A percentile compares a stretch with the other conserved stretches of the same genome.
Conservation (phyloP, 1,140 invertebrate species). For the Solenopsis fugax region DNA sequence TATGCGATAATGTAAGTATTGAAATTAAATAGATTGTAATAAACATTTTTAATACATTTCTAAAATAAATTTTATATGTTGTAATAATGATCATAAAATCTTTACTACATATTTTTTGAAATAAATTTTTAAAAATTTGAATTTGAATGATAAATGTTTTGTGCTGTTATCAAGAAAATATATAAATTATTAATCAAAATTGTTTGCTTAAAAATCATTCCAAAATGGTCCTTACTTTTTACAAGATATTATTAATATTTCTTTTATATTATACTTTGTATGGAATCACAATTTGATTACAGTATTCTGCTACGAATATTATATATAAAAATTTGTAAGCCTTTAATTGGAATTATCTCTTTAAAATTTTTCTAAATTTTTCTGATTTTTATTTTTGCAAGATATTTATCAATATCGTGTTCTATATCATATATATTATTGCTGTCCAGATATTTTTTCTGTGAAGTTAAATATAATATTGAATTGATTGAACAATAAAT, state of each 20-base stretch:
- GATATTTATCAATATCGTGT: slow-evolving; percentile 6
- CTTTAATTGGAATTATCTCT: not conserved
- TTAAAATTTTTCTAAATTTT: not conserved
- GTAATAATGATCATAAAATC: too few species aligned
- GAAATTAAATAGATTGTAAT: too few species aligned
- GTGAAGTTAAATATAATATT: not conserved
- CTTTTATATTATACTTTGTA: not conserved
- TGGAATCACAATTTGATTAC: too few species aligned
- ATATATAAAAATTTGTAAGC: not conserved
- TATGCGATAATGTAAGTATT: too few species aligned
- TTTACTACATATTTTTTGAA: too few species aligned
- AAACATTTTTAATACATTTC: too few species aligned
- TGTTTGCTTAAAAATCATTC: not conserved
- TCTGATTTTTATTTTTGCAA: not conserved
- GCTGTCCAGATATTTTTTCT: not conserved
- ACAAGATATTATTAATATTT: not conserved
- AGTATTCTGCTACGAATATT: too few species aligned
- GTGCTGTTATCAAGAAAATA: not conserved
- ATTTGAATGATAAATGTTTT: too few species aligned
- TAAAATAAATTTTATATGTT: too few species aligned
- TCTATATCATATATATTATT: not conserved
- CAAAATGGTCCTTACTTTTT: not conserved
- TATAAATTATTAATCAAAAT: not conserved
- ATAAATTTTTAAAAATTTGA: too few species aligned
- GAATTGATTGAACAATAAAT: too few species aligned